phyloP scores from a whole-genome alignment of 2,113 vertebrate species.

The Apteryx owenii region DNA sequence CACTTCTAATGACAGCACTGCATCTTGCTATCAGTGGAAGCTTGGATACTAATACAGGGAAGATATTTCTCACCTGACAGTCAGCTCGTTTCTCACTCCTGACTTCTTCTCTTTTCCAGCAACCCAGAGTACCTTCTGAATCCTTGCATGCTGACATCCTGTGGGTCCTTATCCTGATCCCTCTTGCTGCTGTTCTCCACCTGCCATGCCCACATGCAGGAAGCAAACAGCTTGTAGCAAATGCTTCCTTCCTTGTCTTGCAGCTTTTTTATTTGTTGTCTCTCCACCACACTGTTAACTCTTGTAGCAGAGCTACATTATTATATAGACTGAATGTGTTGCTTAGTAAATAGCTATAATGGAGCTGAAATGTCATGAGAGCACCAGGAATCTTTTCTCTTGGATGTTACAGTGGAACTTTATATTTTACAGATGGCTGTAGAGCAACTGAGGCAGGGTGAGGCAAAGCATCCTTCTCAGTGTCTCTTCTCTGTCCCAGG shows the following conservation, averaged over 20 bases:
- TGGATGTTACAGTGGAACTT: background rate
- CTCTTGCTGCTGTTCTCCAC: background rate
- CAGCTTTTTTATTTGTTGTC: background rate
- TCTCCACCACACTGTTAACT: background rate
- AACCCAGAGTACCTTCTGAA: background rate
- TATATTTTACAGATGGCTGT: background rate
- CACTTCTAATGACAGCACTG: background rate
- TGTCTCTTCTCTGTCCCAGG: background rate
- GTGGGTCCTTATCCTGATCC: background rate
- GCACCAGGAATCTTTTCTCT: background rate
- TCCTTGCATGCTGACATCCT: background rate
- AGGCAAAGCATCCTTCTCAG: background rate
- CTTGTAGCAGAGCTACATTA: background rate
- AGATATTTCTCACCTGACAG: background rate
- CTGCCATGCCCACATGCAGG: accelerated
- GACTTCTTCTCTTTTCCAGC: background rate
- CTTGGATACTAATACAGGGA: background rate
- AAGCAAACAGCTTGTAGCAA: background rate
- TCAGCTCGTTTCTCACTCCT: background rate
- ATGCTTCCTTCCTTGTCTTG: background rate
- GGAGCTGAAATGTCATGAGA: background rate
- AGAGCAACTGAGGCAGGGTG: background rate
- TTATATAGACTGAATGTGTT: background rate
- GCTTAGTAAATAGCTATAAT: background rate
- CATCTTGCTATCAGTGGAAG: background rate